Base-by-base conservation (phyloP, 2,797 vertebrate species). In the Spondyliosoma cantharus region DNA sequence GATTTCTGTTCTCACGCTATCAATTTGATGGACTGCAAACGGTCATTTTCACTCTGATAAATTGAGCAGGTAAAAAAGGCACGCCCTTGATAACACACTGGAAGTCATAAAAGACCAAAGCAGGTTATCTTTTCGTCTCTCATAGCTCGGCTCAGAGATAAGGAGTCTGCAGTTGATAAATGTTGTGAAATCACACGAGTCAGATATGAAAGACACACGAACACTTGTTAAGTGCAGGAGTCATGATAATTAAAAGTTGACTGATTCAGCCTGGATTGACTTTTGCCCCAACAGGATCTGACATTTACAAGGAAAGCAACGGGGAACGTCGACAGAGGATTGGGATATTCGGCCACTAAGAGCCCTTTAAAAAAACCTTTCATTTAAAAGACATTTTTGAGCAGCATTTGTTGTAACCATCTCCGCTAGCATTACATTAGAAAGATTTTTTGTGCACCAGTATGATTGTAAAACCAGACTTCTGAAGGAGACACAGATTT, bases 131-230 rank as follows among this genome's bases (percentile, higher is more conserved):
- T 13, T 56, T 49, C 50, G 22, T 57, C 20, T n/a, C 24, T 67
- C 20, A 52, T 22, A 24, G 37, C n/a, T 56, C 0, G 0, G 43
- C 7, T 27, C 2, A 11, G 25, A 42, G 16, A 49, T 46, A 59
- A 52, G 76, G 17, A 54, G 27, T 45, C 50, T 17, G 22, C 22
- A 65, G 60, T 54, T 70, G 22, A 74, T 88, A 87, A 82, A 87
- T 20, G 14, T 77, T 84, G 20, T 27, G 53, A 84, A 78, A 84
- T 49, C 52, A n/a, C n/a, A n/a, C n/a, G n/a, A 62, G n/a, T 67
- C 19, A 5, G 8, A n/a, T n/a, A n/a, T n/a, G n/a, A n/a, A n/a
- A n/a, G n/a, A 14, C 42, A 24, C 25, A 29, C 22, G 0, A 65
- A 52, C 20, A 22, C 37, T 37, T 37, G 37, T 60, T 3, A 4